These are phyloP conservation scores for Enteromius mattozi DNA, from an alignment of 2,797 vertebrate species.

Conservation along the genomic window DNA sequence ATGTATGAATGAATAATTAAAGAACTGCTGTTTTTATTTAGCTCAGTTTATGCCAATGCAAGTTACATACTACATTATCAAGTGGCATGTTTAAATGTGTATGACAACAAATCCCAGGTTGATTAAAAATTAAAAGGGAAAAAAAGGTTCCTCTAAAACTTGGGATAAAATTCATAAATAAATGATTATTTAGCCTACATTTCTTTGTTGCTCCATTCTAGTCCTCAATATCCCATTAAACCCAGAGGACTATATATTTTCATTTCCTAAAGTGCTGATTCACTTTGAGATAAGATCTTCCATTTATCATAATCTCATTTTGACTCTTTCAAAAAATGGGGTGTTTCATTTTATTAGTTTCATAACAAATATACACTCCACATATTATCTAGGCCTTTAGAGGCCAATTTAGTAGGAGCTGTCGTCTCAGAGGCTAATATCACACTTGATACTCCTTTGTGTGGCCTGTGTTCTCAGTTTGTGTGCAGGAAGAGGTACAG, in stretches of 20 bases:
- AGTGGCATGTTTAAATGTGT: conserved; percentile 10
- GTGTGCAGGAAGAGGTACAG: conserved; percentile 34
- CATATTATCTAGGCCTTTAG: conserved; percentile 5
- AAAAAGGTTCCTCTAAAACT: not conserved
- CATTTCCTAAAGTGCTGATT: not conserved
- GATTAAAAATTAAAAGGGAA: conserved; percentile 11
- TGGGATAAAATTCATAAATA: not conserved
- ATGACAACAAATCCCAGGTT: not conserved
- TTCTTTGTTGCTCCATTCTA: not conserved
- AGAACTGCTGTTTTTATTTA: conserved; percentile 25
- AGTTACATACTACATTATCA: conserved; percentile 5
- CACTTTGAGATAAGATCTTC: conserved; percentile 16
- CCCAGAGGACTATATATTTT: no score
- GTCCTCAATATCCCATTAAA: not conserved
- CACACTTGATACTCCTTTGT: conserved; percentile 9
- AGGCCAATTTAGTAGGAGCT: conserved; percentile 18
- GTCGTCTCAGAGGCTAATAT: conserved; percentile 8
- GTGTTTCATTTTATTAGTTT: not conserved
- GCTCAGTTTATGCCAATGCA: conserved; percentile 8
- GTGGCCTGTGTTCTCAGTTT: conserved; percentile 39
- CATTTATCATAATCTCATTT: conserved; percentile 23
- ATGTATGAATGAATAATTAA: conserved; percentile 25
- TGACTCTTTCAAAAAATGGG: not conserved
- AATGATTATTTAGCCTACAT: not conserved
- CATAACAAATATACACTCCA: not conserved